Evolutionary conservation across 2,113 vertebrate species (phyloP).

Genomic region (Oncorhynchus clarkii): DNA sequence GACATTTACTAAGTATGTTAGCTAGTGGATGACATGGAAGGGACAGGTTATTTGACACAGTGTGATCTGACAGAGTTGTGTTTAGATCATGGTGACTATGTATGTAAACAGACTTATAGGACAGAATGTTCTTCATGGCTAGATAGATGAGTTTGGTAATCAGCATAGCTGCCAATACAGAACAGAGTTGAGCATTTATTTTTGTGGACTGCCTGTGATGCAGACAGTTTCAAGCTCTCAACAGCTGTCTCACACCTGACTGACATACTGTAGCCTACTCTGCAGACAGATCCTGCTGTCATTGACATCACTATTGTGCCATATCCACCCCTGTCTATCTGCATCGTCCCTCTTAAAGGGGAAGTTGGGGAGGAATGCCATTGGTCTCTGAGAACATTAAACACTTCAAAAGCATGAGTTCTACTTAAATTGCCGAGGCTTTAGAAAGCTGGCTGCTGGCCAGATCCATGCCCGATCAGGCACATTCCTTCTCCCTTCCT

Average conservation of each 20-base stretch:
- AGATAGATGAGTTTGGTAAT: too few species aligned
- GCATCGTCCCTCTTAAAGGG: constrained; percentile 28
- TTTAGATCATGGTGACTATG: too few species aligned
- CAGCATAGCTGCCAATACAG: neutral
- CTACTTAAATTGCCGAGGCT: constrained; percentile 47
- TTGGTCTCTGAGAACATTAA: constrained; percentile 57
- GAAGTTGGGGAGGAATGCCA: constrained; percentile 59
- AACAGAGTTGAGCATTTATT: neutral
- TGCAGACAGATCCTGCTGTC: constrained; percentile 26
- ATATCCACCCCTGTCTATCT: constrained; percentile 12
- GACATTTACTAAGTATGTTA: neutral
- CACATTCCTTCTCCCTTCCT: constrained; percentile 25
- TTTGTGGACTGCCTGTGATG: neutral
- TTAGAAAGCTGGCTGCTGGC: constrained; percentile 40
- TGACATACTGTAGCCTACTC: constrained; percentile 12
- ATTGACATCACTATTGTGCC: constrained; percentile 10
- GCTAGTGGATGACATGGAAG: neutral
- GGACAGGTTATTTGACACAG: too few species aligned
- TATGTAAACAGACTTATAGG: too few species aligned
- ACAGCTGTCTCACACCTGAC: neutral
- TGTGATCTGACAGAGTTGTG: too few species aligned
- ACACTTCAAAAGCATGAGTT: constrained; percentile 63
- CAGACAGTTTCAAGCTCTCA: neutral
- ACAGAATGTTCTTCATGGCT: too few species aligned
- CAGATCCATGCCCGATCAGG: constrained; percentile 46